Evolutionary conservation across 2,888 invertebrate species (phyloP).

Genomic region (Plebejus argus): DNA sequence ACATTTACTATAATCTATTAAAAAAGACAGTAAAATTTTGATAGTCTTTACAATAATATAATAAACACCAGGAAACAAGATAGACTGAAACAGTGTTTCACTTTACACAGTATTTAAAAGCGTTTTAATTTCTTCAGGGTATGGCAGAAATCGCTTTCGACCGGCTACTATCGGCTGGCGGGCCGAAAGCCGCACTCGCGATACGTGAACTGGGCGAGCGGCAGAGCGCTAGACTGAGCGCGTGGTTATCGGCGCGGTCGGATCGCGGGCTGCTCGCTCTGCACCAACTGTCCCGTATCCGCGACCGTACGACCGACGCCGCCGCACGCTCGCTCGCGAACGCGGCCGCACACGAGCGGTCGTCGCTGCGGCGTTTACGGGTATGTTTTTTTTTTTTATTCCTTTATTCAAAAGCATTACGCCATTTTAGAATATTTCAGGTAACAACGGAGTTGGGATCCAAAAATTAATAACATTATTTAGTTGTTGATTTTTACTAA

Average conservation of each 20-base stretch:
- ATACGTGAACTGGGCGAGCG: constrained; percentile 38
- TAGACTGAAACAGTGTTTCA: too few relatives aligned
- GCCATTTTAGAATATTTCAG: background rate
- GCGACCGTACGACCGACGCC: constrained; percentile 39
- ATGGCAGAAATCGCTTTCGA: constrained; percentile 58
- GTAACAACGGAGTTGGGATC: too few relatives aligned
- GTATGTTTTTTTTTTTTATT: too few relatives aligned
- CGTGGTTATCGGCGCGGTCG: constrained; percentile 41
- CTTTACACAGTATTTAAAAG: too few relatives aligned
- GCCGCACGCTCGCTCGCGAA: constrained; percentile 66
- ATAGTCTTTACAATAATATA: too few relatives aligned
- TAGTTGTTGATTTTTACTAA: too few relatives aligned
- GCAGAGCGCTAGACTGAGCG: constrained; percentile 41
- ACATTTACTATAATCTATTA: too few relatives aligned
- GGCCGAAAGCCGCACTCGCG: constrained; percentile 42
- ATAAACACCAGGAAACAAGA: too few relatives aligned
- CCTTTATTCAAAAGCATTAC: too few relatives aligned
- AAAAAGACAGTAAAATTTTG: too few relatives aligned
- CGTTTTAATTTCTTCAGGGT: constrained; percentile 49
- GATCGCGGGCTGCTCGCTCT: constrained; percentile 38
- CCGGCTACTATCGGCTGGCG: constrained; percentile 48
- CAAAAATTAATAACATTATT: too few relatives aligned
- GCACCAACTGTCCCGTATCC: constrained; percentile 43
- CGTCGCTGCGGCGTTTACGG: constrained; percentile 78
- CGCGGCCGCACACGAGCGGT: constrained; percentile 64